These are phyloP conservation scores for Sphenopsis melanotis DNA, from an alignment of 2,797 vertebrate species.

Conservation along the genomic window DNA sequence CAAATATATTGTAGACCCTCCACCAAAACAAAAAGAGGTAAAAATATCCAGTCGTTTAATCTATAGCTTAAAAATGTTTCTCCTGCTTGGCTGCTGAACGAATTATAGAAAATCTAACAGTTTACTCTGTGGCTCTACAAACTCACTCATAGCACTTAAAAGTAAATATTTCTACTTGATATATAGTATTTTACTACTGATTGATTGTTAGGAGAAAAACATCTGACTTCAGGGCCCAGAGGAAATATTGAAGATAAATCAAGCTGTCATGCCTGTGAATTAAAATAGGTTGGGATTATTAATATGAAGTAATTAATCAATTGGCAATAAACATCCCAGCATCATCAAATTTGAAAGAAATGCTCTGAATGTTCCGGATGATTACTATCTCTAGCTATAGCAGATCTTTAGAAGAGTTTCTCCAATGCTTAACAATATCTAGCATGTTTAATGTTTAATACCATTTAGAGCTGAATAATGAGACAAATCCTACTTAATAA, in stretches of 20 bases:
- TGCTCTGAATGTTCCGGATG: neutral
- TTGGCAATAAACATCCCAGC: neutral
- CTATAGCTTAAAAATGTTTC: neutral
- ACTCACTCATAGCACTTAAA: neutral
- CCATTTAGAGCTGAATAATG: slow-evolving; percentile 8
- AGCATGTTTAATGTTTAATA: slow-evolving; percentile 37
- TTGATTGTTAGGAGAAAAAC: neutral
- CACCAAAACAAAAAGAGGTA: neutral
- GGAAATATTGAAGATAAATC: neutral
- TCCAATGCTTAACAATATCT: neutral
- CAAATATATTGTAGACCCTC: neutral
- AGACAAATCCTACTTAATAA: slow-evolving; percentile 57
- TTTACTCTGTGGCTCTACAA: neutral
- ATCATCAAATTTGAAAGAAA: neutral
- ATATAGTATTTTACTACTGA: neutral
- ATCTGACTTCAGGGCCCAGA: neutral
- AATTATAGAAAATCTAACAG: neutral
- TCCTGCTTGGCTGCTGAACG: neutral
- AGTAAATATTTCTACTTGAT: neutral
- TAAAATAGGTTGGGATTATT: neutral
- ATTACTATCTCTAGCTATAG: neutral
- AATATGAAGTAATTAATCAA: neutral
- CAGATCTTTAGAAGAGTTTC: neutral
- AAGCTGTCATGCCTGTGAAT: neutral
- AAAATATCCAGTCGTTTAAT: neutral